Evolutionary conservation across 2,113 vertebrate genomes (phyloP).

Genomic region (Chamaetylas fuelleborni): DNA sequence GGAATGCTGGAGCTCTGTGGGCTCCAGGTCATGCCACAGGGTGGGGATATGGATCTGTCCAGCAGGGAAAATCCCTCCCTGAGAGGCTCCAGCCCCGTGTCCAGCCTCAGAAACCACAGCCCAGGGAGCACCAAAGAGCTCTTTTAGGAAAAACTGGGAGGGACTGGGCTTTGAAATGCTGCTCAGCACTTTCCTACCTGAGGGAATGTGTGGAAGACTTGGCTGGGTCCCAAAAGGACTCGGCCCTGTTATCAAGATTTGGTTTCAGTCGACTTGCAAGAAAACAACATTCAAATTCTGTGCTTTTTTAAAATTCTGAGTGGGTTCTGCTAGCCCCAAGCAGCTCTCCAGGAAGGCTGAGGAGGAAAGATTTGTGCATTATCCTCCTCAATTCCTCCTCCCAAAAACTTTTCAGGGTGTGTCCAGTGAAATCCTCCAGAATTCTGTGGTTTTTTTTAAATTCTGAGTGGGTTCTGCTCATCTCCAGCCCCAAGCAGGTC

Average conservation of each 20-base stretch:
- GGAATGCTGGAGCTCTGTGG: not conserved
- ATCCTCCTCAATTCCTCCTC: not conserved
- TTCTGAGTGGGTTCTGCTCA: not conserved
- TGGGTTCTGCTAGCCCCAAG: not conserved
- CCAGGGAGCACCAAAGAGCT: conserved; percentile 46
- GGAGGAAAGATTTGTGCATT: not conserved
- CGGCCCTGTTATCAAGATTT: conserved; percentile 50
- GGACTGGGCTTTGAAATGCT: conserved; percentile 16
- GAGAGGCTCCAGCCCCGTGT: not conserved
- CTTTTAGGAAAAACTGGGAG: conserved; percentile 49
- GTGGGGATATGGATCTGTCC: conserved; percentile 79
- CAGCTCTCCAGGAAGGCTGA: not conserved
- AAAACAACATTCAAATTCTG: not conserved
- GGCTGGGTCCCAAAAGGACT: not conserved
- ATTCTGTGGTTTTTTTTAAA: too few species aligned
- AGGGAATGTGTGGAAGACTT: conserved; percentile 14
- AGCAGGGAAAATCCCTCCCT: conserved; percentile 20
- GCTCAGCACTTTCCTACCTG: conserved; percentile 50
- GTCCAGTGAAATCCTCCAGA: not conserved
- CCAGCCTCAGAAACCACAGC: conserved; percentile 55
- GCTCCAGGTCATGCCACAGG: conserved; percentile 73
- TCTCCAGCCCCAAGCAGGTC: not conserved
- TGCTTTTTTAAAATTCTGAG: not conserved
- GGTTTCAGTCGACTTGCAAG: conserved; percentile 39
- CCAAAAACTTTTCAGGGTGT: not conserved